Percentiles rank a stretch among this genome's conserved stretches.
Conservation (phyloP, 2,888 invertebrate genomes). For the Pyrgus malvae region DNA sequence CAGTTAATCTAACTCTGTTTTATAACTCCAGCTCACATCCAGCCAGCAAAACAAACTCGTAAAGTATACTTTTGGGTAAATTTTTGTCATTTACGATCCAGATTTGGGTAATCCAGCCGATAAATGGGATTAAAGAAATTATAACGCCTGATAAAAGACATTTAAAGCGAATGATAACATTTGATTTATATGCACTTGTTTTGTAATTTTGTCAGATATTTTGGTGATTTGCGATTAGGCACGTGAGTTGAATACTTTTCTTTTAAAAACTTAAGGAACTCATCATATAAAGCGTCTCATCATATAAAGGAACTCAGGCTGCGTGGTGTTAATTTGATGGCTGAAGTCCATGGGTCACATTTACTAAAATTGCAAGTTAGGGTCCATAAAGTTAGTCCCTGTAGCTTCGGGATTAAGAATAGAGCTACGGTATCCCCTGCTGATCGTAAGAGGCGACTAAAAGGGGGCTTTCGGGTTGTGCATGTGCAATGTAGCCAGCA, state of each 20-base stretch:
- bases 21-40: too few species aligned
- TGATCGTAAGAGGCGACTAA: too few species aligned
- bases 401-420: too few species aligned
- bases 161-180: constrained; percentile 74
- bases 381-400: too few species aligned
- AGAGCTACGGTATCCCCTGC: too few species aligned
- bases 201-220: constrained; percentile 18
- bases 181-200: constrained; percentile 70
- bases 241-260: background rate
- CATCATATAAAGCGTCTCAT: background rate
- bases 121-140: constrained; percentile 63
- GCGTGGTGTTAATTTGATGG: too few species aligned
- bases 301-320: too few species aligned
- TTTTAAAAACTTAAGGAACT: background rate
- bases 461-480: too few species aligned
- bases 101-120: constrained; percentile 61
- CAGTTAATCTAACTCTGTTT: too few species aligned
- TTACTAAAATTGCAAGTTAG: too few species aligned
- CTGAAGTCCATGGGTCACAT: too few species aligned
- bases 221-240: constrained; percentile 10
- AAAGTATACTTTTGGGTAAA: constrained; percentile 30
- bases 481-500: too few species aligned
- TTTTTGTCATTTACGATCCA: constrained; percentile 55
- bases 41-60: constrained; percentile 2
- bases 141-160: constrained; percentile 64